phyloP scores from a whole-genome alignment of 92 coral and sea anemone species.

The Micromussa lordhowensis region DNA sequence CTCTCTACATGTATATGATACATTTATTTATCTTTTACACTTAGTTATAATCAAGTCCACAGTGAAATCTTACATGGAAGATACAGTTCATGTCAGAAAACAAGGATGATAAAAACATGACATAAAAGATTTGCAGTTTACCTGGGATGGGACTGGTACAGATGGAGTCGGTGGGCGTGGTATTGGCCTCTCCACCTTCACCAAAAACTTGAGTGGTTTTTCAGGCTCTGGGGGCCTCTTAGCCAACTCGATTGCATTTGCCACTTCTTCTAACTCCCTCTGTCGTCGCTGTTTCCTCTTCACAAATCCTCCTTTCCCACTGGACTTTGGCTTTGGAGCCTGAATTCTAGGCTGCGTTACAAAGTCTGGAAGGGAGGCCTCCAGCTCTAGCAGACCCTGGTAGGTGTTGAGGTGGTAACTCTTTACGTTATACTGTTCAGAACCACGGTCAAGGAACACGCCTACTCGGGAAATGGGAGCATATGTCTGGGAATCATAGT shows the following conservation, averaged over 20 bases:
- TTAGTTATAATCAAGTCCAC: no score
- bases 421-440: conserved; percentile 93
- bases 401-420: conserved; percentile 90
- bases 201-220: conserved; percentile 87
- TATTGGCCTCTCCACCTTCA: conserved; percentile 96
- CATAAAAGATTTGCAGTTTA: background rate
- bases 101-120: background rate
- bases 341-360: conserved; percentile 97
- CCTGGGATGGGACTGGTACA: conserved; percentile 97
- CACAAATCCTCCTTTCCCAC: conserved; percentile 87
- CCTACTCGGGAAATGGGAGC: conserved; percentile 99
- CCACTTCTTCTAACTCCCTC: conserved; percentile 94
- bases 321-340: conserved; percentile 98
- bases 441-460: conserved; percentile 97
- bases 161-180: conserved; percentile 99
- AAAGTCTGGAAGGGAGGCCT: conserved; percentile 96
- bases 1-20: no score
- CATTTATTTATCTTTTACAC: no score
- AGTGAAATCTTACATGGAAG: no score
- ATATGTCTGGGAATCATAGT: conserved; percentile 86
- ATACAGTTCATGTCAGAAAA: no score
- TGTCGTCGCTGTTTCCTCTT: conserved; percentile 94
- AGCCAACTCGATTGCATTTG: conserved; percentile 84
- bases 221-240: conserved; percentile 82
- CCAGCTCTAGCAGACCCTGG: conserved; percentile 93